Base-by-base conservation (phyloP, 2,888 invertebrate species). In the Cyclophora albipunctata region DNA sequence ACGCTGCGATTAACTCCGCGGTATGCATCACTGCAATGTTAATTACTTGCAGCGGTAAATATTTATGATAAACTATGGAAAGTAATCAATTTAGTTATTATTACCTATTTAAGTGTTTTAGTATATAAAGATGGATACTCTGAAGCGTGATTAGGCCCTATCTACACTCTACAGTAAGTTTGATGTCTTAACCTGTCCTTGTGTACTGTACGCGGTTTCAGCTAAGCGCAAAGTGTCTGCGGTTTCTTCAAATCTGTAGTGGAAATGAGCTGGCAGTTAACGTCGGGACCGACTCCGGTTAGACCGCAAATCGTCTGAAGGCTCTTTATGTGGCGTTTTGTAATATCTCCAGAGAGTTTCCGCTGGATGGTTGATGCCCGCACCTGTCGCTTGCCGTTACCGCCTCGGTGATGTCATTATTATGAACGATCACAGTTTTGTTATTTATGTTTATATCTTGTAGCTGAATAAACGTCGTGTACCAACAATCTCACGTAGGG, bases 181-280 rank as follows among this genome's bases (percentile, higher is more conserved):
- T 45, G 34, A 45, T 45, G 45, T 35, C 45, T 45, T 46, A 40
- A 40, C 37, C 34, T 33, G 33, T 40, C 44, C 45, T 49, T 49
- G 40, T 40, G 40, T 40, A 47, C 52, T 53, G 59, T 66, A 58
- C 58, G 69, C 53, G 64, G 63, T 64, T 52, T 58, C 53, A 62
- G 55, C 64, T 63, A 65, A 66, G 65, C 60, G 64, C 66, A 62
- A 76, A 78, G 73, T 71, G 73, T 61, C 65, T 82, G 85, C 67
- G 81, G 81, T 83, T 77, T 64, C 66, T 71, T 74, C 69, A 75
- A 81, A 81, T 78, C 72, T 66, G 58, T 75, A 71, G 75, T 82
- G 81, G 79, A 81, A 83, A 82, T 81, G 81, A 78, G 77, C 69
- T 66, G 48, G 70, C 75, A 71, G 71, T 80, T 77, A 79, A 66